phyloP scores from a whole-genome alignment of 2,888 invertebrate genomes.

The Rutpela maculata region DNA sequence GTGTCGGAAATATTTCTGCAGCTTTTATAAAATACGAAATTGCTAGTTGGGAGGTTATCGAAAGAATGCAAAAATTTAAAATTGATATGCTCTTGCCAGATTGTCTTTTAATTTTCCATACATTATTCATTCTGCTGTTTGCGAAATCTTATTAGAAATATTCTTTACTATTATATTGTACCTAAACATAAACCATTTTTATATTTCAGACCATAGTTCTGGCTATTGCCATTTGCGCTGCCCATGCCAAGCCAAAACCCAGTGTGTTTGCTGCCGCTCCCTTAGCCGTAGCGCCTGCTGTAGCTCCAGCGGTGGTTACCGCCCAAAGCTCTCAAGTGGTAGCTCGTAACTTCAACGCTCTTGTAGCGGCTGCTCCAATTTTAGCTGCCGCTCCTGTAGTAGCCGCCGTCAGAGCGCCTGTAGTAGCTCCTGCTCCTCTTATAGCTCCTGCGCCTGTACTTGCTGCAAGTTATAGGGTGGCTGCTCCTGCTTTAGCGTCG shows the following conservation, averaged over 20 bases:
- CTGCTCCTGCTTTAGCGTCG: slow-evolving; percentile 30
- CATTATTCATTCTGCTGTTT: too few species aligned
- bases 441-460: not conserved
- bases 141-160: too few species aligned
- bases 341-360: slow-evolving; percentile 78
- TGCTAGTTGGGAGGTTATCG: too few species aligned
- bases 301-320: slow-evolving; percentile 74
- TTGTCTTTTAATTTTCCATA: too few species aligned
- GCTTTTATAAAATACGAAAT: too few species aligned
- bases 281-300: slow-evolving; percentile 68
- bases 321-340: slow-evolving; percentile 81
- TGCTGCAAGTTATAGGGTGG: slow-evolving; percentile 35
- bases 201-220: slow-evolving; percentile 16
- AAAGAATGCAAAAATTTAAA: too few species aligned
- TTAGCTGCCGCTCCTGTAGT: slow-evolving; percentile 64
- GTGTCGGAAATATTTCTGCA: too few species aligned
- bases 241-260: slow-evolving; percentile 51
- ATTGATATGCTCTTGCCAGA: too few species aligned
- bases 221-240: not conserved
- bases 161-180: not conserved
- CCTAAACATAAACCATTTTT: slow-evolving; percentile 49
- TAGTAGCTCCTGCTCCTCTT: not conserved
- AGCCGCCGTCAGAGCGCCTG: slow-evolving; percentile 71
- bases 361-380: slow-evolving; percentile 74
- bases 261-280: slow-evolving; percentile 69